Evolutionary conservation across 2,113 vertebrate genomes (phyloP), one percentile per base, ranked within the genome.

Genomic region (Sula dactylatra): DNA sequence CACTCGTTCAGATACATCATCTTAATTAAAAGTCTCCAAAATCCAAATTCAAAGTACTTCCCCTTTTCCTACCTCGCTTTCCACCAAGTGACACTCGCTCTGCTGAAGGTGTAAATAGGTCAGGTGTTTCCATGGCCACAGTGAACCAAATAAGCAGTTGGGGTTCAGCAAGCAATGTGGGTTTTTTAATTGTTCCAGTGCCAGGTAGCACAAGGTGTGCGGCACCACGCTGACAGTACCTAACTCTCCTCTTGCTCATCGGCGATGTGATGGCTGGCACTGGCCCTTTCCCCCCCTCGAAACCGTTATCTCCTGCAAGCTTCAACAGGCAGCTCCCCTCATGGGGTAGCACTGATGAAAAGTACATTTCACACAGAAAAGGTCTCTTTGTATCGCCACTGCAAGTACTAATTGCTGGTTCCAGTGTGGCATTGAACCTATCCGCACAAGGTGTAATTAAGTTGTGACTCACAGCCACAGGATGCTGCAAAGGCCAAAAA

Each of bases 401-500:
- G 40, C 81, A 64, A 94, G 72, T 36, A 86, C 79, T 94, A 96
- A 97, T 91, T 96, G 91, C 77, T 4, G 18, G 69, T 85, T 94
- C 88, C 88, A 91, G 62, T 4, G 12, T 5, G 0, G 66, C 81
- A 77, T 5, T 93, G 91, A 96, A 95, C 94, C 86, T 85, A 56
- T 59, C 76, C 20, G 16, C 69, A 93, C 73, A 93, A 94, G 81
- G 70, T 96, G 91, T 85, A 96, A 96, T 96, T 96, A 96, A 82
- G 71, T 38, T 91, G 89, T 96, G 94, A 97, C 80, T 97, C 95
- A 97, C 65, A 88, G 83, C 77, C 77, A 94, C 73, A 76, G 94
- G 87, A 93, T 72, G 73, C 81, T 96, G 84, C 73, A 87, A 52
- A 87, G 89, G 86, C 84, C 93, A 94, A 56, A 29, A 87, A 82